These are phyloP conservation scores for Kryptolebias ocellatus DNA, from an alignment of 2,797 vertebrate species.

Conservation along the genomic window DNA sequence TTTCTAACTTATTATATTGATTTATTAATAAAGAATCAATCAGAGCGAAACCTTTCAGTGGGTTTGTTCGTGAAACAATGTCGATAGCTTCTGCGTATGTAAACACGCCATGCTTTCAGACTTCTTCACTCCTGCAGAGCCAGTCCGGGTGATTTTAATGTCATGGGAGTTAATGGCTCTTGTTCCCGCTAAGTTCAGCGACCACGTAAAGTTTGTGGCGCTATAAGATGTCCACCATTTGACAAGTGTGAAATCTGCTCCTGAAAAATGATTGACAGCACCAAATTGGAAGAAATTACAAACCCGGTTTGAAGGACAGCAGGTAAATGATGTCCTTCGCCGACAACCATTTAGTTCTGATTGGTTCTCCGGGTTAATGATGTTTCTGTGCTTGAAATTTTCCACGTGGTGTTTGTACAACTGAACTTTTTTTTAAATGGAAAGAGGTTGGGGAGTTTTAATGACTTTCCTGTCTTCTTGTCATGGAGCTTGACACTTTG, in stretches of 20 bases:
- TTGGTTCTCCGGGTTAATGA: conserved; percentile 34
- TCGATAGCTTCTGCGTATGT: background rate
- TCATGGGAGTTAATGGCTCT: conserved; percentile 42
- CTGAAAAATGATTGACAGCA: conserved; percentile 61
- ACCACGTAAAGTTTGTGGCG: conserved; percentile 16
- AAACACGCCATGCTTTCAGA: conserved; percentile 1
- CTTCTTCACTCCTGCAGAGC: background rate
- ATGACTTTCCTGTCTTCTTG: conserved; percentile 43
- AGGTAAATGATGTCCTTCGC: conserved; percentile 46
- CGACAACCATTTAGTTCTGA: conserved; percentile 16
- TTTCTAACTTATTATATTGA: too few relatives aligned
- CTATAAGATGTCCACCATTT: conserved; percentile 58
- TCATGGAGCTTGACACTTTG: conserved; percentile 33
- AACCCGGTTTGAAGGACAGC: conserved; percentile 61
- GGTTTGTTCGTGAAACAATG: background rate
- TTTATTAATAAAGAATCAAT: too few relatives aligned
- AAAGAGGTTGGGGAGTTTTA: conserved; percentile 19
- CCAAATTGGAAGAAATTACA: conserved; percentile 58
- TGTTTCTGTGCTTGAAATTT: conserved; percentile 31
- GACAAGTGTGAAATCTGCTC: conserved; percentile 42
- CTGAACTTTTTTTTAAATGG: conserved; percentile 28
- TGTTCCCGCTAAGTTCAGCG: conserved; percentile 29
- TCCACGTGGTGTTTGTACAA: conserved; percentile 14
- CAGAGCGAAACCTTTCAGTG: too few relatives aligned
- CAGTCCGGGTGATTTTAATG: background rate